Conservation (phyloP, 2,113 vertebrate genomes). For the Bujurquina vittata region DNA sequence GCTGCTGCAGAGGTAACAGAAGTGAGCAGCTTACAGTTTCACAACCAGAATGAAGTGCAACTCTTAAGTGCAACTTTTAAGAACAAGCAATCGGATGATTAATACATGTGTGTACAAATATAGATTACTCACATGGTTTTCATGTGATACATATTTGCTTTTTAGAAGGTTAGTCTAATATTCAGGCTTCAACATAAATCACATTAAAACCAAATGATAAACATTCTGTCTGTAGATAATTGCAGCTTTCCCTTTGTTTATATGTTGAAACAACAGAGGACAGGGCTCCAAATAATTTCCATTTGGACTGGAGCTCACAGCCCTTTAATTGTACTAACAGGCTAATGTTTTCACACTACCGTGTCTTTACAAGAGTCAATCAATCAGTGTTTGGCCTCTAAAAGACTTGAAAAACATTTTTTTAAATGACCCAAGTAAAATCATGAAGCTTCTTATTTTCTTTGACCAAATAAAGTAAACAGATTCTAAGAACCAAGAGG, state of each 20-base stretch:
- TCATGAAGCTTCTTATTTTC: neutral
- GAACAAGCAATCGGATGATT: neutral
- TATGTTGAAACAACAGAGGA: neutral
- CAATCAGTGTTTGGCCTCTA: neutral
- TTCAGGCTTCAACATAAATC: neutral
- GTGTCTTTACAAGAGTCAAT: neutral
- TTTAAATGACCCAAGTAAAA: neutral
- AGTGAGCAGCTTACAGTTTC: conserved; percentile 14
- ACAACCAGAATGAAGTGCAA: conserved; percentile 33
- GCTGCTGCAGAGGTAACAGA: conserved; percentile 10
- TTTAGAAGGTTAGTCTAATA: neutral
- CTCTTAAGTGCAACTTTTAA: neutral
- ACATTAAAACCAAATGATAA: neutral
- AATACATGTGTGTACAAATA: neutral
- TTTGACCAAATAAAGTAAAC: neutral
- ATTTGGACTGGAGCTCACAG: neutral
- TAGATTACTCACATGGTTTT: neutral
- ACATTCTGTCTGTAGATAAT: neutral
- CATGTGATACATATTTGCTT: neutral
- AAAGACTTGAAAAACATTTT: neutral
- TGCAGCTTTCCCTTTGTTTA: neutral
- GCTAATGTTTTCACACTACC: neutral
- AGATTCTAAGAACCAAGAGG: neutral
- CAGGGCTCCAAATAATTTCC: neutral
- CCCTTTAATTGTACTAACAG: neutral